These are phyloP conservation scores for Mactra quadrangularis DNA, from an alignment of 1,140 invertebrate genomes.

Conservation along the genomic window DNA sequence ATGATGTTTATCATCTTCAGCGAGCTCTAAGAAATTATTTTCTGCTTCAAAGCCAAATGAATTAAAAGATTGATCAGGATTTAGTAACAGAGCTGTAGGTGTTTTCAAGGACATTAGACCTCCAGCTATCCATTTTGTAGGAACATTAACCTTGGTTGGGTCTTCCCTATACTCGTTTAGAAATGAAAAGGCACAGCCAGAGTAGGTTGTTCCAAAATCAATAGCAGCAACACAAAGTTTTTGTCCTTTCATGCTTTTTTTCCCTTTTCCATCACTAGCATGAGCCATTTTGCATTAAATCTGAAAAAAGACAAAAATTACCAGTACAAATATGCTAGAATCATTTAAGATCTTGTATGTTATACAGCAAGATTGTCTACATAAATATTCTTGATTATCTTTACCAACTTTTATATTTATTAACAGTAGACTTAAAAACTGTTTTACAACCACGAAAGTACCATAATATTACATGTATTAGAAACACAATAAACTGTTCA, in stretches of 20 bases:
- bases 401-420: too few relatives aligned
- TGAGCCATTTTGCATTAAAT: not conserved
- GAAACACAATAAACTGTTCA: too few relatives aligned
- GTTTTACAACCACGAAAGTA: too few relatives aligned
- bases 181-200: conserved; percentile 51
- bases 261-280: not conserved
- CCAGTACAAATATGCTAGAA: too few relatives aligned
- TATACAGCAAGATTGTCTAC: too few relatives aligned
- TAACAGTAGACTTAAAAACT: too few relatives aligned
- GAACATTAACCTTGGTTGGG: not conserved
- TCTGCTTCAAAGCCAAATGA: conserved; percentile 62
- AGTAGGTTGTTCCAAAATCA: conserved; percentile 47
- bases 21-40: conserved; percentile 48
- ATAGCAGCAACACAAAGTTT: conserved; percentile 27
- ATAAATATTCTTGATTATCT: too few relatives aligned
- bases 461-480: too few relatives aligned
- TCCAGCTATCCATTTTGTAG: conserved; percentile 20
- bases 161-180: conserved; percentile 27
- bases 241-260: not conserved
- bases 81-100: conserved; percentile 46
- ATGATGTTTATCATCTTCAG: conserved; percentile 18
- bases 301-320: conserved; percentile 8
- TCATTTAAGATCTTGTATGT: too few relatives aligned
- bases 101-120: conserved; percentile 47
- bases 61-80: conserved; percentile 27